These are phyloP conservation scores for Drosophila monieri DNA, from an alignment of 2,888 invertebrate species.

Conservation along the genomic window DNA sequence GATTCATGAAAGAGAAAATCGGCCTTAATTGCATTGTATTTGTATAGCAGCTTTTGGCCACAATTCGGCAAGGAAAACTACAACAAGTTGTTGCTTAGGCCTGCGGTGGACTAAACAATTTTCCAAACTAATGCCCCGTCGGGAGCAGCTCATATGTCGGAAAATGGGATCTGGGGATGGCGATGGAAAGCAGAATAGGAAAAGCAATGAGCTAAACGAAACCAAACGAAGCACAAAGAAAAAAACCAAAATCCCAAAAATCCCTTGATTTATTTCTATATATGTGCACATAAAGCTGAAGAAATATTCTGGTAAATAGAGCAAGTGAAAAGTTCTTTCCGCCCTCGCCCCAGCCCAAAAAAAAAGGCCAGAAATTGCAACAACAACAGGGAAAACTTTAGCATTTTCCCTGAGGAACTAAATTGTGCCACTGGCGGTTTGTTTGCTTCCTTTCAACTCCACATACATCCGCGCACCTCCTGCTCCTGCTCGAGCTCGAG, in stretches of 20 bases:
- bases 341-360: background rate
- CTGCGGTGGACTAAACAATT: slow-evolving; percentile 74
- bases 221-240: slow-evolving; percentile 46
- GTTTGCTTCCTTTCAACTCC: slow-evolving; percentile 47
- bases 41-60: slow-evolving; percentile 53
- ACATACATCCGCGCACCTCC: background rate
- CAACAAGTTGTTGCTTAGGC: slow-evolving; percentile 71
- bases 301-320: slow-evolving; percentile 66
- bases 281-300: slow-evolving; percentile 28
- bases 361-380: slow-evolving; percentile 7
- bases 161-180: slow-evolving; percentile 13
- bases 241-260: slow-evolving; percentile 74
- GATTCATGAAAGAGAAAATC: slow-evolving; percentile 23
- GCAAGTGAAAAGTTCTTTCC: slow-evolving; percentile 64
- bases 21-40: slow-evolving; percentile 73
- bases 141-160: slow-evolving; percentile 33
- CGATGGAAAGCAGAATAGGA: slow-evolving; percentile 16
- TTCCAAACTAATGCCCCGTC: slow-evolving; percentile 70
- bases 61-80: slow-evolving; percentile 25
- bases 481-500: background rate
- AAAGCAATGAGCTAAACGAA: slow-evolving; percentile 33
- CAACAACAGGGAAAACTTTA: slow-evolving; percentile 53
- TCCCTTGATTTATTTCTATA: slow-evolving; percentile 78
- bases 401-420: slow-evolving; percentile 73
- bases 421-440: slow-evolving; percentile 76